Conservation (phyloP, 2,797 vertebrate species). For the Onychomys torridus region DNA sequence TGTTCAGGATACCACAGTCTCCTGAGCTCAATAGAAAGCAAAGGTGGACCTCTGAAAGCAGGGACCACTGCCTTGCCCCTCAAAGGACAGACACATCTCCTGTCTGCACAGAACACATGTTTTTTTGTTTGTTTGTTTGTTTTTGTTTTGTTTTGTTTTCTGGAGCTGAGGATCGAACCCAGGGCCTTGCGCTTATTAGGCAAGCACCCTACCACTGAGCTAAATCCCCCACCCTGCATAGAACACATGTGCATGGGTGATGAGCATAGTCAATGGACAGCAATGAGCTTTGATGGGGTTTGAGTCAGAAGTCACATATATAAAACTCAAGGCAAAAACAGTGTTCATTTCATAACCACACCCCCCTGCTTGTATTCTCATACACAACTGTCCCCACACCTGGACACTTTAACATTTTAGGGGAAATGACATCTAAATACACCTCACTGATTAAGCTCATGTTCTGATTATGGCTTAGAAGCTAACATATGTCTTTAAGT, state of each 20-base stretch:
- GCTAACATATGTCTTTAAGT: not conserved
- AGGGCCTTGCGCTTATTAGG: too few relatives aligned
- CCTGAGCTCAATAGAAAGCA: not conserved
- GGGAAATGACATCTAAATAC: conserved; percentile 11
- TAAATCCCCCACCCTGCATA: too few relatives aligned
- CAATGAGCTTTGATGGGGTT: not conserved
- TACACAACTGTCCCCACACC: not conserved
- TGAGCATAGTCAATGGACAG: not conserved
- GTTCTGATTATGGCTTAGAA: not conserved
- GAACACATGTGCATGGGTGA: not conserved
- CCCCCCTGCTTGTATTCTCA: not conserved
- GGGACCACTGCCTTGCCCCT: not conserved
- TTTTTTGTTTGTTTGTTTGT: too few relatives aligned
- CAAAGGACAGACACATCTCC: not conserved
- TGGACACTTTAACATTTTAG: not conserved
- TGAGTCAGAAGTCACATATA: not conserved
- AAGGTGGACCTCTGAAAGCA: not conserved
- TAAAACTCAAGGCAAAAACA: conserved; percentile 16
- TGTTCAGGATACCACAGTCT: not conserved
- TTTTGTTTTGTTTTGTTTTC: too few relatives aligned
- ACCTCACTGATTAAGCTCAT: not conserved
- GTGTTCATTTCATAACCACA: not conserved
- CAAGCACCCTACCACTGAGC: too few relatives aligned
- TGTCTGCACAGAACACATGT: not conserved
- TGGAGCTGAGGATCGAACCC: too few relatives aligned